phyloP scores from a whole-genome alignment of 2,888 invertebrate genomes.

The Rhingia campestris region DNA sequence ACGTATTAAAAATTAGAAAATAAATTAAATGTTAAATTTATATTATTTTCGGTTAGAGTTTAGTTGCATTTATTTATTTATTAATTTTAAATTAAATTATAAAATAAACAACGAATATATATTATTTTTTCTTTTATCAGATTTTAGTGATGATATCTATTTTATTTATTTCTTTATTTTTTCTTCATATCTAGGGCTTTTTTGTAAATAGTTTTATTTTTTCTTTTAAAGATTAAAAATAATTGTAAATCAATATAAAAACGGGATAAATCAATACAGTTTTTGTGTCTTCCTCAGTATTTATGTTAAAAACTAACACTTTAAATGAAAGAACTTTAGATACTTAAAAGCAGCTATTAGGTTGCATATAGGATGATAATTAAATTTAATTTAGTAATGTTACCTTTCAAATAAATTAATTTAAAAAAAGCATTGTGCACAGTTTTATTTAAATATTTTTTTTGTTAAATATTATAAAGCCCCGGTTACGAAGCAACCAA shows the following conservation, averaged over 20 bases:
- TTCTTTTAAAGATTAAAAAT: slow-evolving; percentile 5
- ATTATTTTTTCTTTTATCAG: slow-evolving; percentile 5
- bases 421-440: neutral
- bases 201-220: slow-evolving; percentile 61
- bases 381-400: slow-evolving; percentile 20
- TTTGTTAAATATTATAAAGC: too few species aligned
- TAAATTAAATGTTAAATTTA: slow-evolving; percentile 2
- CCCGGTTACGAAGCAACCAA: too few species aligned
- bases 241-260: slow-evolving; percentile 49
- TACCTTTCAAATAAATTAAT: slow-evolving; percentile 43
- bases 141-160: slow-evolving; percentile 5
- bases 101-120: slow-evolving; percentile 27
- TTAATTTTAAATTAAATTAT: slow-evolving; percentile 30
- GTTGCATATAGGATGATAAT: slow-evolving; percentile 10
- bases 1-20: slow-evolving; percentile 59
- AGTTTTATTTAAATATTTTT: too few species aligned
- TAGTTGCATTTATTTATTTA: slow-evolving; percentile 61
- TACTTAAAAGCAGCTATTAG: slow-evolving; percentile 3
- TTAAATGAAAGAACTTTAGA: neutral
- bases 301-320: slow-evolving; percentile 2
- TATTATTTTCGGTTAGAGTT: slow-evolving; percentile 39
- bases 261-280: slow-evolving; percentile 22
- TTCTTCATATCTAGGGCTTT: slow-evolving; percentile 13
- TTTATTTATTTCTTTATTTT: slow-evolving; percentile 56
- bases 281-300: slow-evolving; percentile 34